Conservation (phyloP, 2,113 vertebrate species). For the Xenus cinereus region DNA sequence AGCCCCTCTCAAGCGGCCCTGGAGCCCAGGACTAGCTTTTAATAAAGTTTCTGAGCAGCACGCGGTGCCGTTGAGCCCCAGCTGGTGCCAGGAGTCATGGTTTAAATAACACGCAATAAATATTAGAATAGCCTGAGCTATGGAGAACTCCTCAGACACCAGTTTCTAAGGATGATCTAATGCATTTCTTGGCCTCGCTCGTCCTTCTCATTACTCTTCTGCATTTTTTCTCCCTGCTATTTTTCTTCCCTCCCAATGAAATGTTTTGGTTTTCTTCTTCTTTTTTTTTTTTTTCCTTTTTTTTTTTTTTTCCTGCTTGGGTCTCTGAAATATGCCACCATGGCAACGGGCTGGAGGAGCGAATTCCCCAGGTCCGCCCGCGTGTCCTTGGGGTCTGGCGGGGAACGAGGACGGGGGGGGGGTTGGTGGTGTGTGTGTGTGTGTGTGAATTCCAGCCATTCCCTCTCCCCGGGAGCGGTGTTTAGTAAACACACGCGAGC, state of each 20-base stretch:
- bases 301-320: not conserved
- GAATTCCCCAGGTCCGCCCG: not conserved
- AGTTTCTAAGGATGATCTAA: conserved; percentile 55
- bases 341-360: conserved; percentile 15
- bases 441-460: conserved; percentile 53
- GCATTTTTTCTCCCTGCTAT: conserved; percentile 10
- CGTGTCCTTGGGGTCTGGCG: not conserved
- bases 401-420: not conserved
- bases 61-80: not conserved
- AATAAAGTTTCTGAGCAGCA: not conserved
- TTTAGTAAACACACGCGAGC: conserved; percentile 24
- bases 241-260: conserved; percentile 33
- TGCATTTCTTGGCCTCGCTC: not conserved
- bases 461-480: not conserved
- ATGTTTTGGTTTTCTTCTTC: not conserved
- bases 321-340: not conserved
- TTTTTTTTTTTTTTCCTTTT: not conserved
- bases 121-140: conserved; percentile 19
- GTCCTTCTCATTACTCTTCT: conserved; percentile 28
- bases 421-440: not conserved
- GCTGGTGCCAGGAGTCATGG: not conserved
- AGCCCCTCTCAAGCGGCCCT: not conserved
- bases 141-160: not conserved
- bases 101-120: conserved; percentile 45
- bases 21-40: not conserved